Evolutionary conservation across 2,888 invertebrate species (phyloP).

Genomic region (Drosophila macrospina): DNA sequence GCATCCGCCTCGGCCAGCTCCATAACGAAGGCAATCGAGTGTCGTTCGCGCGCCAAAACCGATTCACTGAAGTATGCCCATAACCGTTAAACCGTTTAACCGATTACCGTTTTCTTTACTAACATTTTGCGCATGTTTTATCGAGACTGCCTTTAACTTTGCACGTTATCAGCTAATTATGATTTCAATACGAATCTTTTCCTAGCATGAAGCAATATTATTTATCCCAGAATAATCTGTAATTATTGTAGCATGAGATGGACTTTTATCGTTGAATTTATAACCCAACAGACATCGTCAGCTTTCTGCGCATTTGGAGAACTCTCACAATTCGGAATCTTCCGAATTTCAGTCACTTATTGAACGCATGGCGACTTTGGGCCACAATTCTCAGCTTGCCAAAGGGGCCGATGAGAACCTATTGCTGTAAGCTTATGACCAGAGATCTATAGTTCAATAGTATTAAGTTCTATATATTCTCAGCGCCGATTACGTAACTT

Average conservation of each 20-base stretch:
- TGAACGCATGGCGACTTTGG: conserved; percentile 86
- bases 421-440: conserved; percentile 89
- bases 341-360: conserved; percentile 83
- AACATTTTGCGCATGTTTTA: conserved; percentile 48
- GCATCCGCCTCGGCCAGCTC: conserved; percentile 55
- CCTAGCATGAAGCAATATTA: conserved; percentile 20
- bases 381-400: conserved; percentile 90
- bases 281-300: conserved; percentile 69
- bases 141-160: not conserved
- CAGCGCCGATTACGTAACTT: conserved; percentile 93
- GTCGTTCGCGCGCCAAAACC: conserved; percentile 83
- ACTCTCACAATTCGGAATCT: conserved; percentile 72
- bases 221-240: not conserved
- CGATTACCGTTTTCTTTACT: conserved; percentile 10
- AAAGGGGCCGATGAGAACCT: conserved; percentile 92
- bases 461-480: conserved; percentile 1
- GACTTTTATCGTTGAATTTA: not conserved
- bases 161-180: conserved; percentile 35
- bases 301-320: conserved; percentile 64
- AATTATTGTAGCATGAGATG: not conserved
- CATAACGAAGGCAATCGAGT: conserved; percentile 71
- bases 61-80: conserved; percentile 84
- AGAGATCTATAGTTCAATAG: too few relatives aligned
- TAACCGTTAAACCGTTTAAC: conserved; percentile 35
- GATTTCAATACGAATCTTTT: not conserved